phyloP scores from a whole-genome alignment of 1,140 invertebrate genomes.

The Capitella teleta region DNA sequence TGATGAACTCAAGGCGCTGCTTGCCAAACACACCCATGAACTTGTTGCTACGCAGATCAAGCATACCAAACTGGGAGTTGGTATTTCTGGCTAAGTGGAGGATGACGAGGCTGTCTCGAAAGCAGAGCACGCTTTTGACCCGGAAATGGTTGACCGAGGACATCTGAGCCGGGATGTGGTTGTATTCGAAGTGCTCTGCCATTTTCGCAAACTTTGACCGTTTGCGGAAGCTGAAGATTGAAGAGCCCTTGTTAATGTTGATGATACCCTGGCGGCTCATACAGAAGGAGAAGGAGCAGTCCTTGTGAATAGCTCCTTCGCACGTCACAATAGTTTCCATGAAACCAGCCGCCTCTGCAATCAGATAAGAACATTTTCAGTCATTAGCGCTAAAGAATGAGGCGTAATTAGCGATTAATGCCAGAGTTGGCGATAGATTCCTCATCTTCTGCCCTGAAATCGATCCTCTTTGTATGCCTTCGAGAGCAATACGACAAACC shows the following conservation, averaged over 20 bases:
- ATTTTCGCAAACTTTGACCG: conserved; percentile 40
- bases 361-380: background rate
- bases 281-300: conserved; percentile 38
- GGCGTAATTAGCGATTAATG: background rate
- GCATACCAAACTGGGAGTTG: conserved; percentile 38
- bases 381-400: background rate
- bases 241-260: conserved; percentile 32
- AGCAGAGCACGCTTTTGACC: conserved; percentile 39
- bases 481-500: too few relatives aligned
- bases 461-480: too few relatives aligned
- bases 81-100: conserved; percentile 37
- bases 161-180: conserved; percentile 40
- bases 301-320: conserved; percentile 35
- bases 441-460: too few relatives aligned
- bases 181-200: conserved; percentile 43
- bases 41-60: conserved; percentile 33
- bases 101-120: conserved; percentile 25
- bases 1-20: conserved; percentile 33
- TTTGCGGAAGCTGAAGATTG: conserved; percentile 34
- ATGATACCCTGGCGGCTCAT: conserved; percentile 37
- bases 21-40: conserved; percentile 38
- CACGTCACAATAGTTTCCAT: conserved; percentile 31
- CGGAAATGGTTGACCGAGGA: conserved; percentile 41
- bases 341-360: conserved; percentile 37
- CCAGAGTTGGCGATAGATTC: too few relatives aligned